A percentile compares a stretch with the other conserved stretches of the same genome.
These are phyloP conservation scores for Chaetodon trifasciatus DNA, from an alignment of 2,797 vertebrate genomes.

Conservation along the genomic window DNA sequence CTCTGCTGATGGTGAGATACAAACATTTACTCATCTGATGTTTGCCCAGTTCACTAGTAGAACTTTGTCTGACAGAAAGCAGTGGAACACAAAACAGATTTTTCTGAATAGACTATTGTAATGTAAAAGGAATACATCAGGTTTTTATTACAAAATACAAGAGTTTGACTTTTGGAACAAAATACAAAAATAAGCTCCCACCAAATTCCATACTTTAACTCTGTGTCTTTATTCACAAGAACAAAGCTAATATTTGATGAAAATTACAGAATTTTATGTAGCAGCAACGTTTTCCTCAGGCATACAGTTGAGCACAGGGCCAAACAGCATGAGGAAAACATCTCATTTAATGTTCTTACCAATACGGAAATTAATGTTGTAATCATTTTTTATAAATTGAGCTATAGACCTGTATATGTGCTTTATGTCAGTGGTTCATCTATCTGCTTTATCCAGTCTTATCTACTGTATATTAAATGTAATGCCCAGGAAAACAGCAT, in stretches of 20 bases:
- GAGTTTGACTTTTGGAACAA: background rate
- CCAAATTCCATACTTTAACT: background rate
- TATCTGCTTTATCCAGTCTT: background rate
- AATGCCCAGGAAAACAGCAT: no score
- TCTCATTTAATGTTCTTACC: background rate
- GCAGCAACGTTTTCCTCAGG: background rate
- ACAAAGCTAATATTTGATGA: background rate
- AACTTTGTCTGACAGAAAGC: background rate
- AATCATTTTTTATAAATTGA: background rate
- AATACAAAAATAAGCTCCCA: background rate
- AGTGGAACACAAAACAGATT: background rate
- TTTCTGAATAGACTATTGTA: background rate
- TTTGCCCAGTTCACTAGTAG: background rate
- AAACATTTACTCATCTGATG: background rate
- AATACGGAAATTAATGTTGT: background rate
- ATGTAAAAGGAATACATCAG: background rate
- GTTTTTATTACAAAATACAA: background rate
- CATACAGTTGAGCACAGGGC: background rate
- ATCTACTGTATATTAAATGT: background rate
- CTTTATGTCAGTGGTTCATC: background rate
- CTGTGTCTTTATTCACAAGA: background rate
- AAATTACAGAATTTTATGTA: background rate
- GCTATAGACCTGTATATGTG: background rate
- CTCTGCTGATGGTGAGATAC: constrained; percentile 90
- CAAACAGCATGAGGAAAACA: background rate